Evolutionary conservation across 2,888 invertebrate genomes (phyloP).

Genomic region (Drosophila anomalipes): DNA sequence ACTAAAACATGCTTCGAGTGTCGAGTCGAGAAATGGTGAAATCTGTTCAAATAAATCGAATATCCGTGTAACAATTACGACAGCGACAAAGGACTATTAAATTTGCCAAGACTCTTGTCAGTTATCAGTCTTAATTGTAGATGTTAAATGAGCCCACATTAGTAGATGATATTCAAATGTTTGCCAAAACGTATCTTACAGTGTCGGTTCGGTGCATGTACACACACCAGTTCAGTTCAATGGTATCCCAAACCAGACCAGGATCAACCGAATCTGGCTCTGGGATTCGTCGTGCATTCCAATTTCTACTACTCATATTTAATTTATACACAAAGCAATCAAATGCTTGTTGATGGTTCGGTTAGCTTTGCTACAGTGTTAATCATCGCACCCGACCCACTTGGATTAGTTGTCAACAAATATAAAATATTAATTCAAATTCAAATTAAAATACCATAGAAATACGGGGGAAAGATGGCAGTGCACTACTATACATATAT

Average conservation of each 20-base stretch:
- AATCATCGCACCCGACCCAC: slow-evolving; percentile 9
- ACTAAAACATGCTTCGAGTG: background rate
- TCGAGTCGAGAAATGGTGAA: background rate
- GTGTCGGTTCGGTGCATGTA: background rate
- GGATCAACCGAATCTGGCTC: background rate
- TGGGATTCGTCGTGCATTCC: background rate
- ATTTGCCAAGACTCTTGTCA: background rate
- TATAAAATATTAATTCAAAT: background rate
- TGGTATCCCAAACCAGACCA: slow-evolving; percentile 17
- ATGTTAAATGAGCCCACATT: background rate
- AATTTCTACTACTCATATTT: background rate
- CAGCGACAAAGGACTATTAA: background rate
- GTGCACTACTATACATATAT: slow-evolving; percentile 4
- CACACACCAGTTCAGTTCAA: background rate
- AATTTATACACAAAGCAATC: background rate
- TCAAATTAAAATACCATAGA: slow-evolving; percentile 1
- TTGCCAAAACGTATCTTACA: background rate
- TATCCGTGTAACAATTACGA: background rate
- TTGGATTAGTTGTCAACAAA: slow-evolving; percentile 23
- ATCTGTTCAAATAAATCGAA: background rate
- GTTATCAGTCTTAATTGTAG: background rate
- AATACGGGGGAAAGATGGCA: background rate
- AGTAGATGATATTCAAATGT: background rate
- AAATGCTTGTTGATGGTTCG: background rate
- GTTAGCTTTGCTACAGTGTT: slow-evolving; percentile 20